Percentiles rank a stretch among this genome's conserved stretches.
Conservation (phyloP, 1,140 invertebrate species). For the Megathymus violae region DNA sequence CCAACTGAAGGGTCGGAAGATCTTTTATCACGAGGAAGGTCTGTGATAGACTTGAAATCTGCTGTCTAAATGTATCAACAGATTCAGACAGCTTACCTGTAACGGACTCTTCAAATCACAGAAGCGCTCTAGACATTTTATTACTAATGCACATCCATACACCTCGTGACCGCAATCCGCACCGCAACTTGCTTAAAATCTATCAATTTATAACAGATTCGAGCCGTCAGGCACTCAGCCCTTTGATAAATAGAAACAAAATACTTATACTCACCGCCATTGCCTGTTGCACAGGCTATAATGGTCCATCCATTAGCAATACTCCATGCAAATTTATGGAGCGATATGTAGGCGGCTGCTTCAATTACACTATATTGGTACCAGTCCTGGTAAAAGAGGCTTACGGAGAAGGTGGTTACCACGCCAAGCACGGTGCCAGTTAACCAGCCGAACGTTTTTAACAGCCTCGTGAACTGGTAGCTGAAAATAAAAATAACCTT, state of each 20-base stretch:
- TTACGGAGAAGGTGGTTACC: conserved; percentile 85
- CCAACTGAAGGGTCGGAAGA: no score
- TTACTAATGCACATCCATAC: no score
- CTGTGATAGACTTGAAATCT: no score
- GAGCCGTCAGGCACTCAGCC: no score
- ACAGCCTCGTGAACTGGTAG: conserved; percentile 73
- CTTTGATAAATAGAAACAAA: background rate
- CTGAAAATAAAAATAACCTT: conserved; percentile 63
- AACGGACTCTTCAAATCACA: no score
- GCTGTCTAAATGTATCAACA: no score
- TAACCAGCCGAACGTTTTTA: conserved; percentile 85
- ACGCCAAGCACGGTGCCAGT: conserved; percentile 83
- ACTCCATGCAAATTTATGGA: conserved; percentile 88
- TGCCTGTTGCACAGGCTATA: conserved; percentile 88
- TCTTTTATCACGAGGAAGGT: no score
- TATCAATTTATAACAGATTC: no score
- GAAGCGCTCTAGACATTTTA: no score
- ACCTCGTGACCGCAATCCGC: no score
- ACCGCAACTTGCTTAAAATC: no score
- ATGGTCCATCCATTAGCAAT: conserved; percentile 88
- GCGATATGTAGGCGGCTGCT: conserved; percentile 86
- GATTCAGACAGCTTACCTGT: no score
- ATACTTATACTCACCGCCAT: conserved; percentile 84
- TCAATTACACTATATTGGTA: conserved; percentile 85
- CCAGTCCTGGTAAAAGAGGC: conserved; percentile 85